Conservation (phyloP, 2,797 vertebrate species). For the Pitangus sulphuratus region DNA sequence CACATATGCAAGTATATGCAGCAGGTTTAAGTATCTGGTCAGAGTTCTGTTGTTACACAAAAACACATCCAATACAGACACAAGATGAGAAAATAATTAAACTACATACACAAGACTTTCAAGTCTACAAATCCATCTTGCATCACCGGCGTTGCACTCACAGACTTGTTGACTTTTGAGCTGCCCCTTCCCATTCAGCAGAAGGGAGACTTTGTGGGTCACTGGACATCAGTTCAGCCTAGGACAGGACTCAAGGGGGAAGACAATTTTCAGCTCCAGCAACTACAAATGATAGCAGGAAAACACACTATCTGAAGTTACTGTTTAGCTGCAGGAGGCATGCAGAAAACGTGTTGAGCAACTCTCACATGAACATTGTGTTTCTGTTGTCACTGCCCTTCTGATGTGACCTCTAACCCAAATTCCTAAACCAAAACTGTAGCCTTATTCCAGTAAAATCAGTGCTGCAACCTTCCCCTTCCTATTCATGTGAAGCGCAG, state of each 20-base stretch:
- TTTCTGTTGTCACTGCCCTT: background rate
- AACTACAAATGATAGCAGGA: background rate
- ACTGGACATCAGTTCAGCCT: rapidly evolving
- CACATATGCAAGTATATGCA: background rate
- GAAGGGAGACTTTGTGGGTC: background rate
- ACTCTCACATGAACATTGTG: background rate
- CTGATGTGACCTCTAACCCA: background rate
- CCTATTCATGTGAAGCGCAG: background rate
- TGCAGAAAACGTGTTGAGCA: background rate
- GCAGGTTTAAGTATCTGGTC: background rate
- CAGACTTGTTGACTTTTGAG: background rate
- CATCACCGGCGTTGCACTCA: background rate
- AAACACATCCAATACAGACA: background rate
- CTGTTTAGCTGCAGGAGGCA: background rate
- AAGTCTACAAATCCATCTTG: background rate
- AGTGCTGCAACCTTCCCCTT: background rate
- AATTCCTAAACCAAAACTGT: background rate
- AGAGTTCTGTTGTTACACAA: background rate
- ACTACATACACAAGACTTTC: background rate
- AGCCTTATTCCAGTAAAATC: background rate
- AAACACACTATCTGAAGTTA: background rate
- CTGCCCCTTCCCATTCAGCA: background rate
- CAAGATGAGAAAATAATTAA: background rate
- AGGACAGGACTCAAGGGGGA: background rate
- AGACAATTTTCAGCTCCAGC: background rate